A percentile compares a stretch with the other conserved stretches of the same genome.
These are phyloP conservation scores for Leptopilina drosophilae DNA, from an alignment of 2,888 invertebrate genomes.

Conservation along the genomic window DNA sequence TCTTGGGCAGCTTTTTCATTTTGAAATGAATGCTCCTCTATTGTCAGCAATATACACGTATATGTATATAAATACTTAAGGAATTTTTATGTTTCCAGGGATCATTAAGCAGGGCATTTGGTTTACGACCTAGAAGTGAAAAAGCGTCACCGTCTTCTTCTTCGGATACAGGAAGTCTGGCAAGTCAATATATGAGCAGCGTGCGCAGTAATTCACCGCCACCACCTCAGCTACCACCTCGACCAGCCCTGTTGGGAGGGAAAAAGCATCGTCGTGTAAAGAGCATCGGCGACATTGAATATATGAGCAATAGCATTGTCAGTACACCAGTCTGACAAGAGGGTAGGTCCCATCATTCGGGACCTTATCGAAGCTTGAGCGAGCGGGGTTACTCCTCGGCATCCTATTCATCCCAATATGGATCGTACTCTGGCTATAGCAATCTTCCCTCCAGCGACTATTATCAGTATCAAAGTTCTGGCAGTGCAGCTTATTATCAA, in stretches of 20 bases:
- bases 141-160: constrained; percentile 84
- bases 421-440: constrained; percentile 73
- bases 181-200: constrained; percentile 79
- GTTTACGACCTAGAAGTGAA: constrained; percentile 81
- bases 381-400: constrained; percentile 75
- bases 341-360: constrained; percentile 73
- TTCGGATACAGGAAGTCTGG: constrained; percentile 80
- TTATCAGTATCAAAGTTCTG: constrained; percentile 67
- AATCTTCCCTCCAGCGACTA: constrained; percentile 68
- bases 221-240: constrained; percentile 77
- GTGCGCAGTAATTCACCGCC: constrained; percentile 80
- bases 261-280: constrained; percentile 84
- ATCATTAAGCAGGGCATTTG: constrained; percentile 85
- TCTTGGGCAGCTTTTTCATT: too few species aligned
- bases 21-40: too few species aligned
- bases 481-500: constrained; percentile 67
- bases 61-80: not conserved
- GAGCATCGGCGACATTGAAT: constrained; percentile 87
- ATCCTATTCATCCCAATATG: constrained; percentile 70
- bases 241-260: constrained; percentile 73
- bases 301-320: constrained; percentile 72
- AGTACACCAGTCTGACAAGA: constrained; percentile 76
- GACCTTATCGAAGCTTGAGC: constrained; percentile 75
- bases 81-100: constrained; percentile 79
- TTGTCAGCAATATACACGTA: too few species aligned